Conservation (phyloP, 2,113 vertebrate species). For the Prionailurus bengalensis region DNA sequence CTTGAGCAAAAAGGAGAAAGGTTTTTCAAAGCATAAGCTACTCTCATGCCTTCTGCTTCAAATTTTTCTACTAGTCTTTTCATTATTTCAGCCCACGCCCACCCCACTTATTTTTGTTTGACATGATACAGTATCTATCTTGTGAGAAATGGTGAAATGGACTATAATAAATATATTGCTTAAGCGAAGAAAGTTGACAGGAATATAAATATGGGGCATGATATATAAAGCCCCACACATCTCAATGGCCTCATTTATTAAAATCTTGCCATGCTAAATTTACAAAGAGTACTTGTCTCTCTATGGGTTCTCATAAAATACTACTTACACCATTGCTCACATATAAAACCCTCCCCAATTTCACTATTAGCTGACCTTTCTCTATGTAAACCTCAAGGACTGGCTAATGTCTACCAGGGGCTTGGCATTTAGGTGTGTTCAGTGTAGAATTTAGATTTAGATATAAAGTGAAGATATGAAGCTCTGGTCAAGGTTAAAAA, state of each 20-base stretch:
- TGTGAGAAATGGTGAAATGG: conserved; percentile 57
- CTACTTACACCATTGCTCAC: not conserved
- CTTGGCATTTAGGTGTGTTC: not conserved
- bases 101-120: conserved; percentile 57
- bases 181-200: conserved; percentile 58
- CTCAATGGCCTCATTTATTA: conserved; percentile 72
- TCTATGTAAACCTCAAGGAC: conserved; percentile 40
- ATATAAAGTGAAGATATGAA: not conserved
- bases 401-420: not conserved
- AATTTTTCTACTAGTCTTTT: not conserved
- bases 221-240: conserved; percentile 61
- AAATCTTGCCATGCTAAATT: conserved; percentile 72
- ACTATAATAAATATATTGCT: conserved; percentile 71
- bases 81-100: not conserved
- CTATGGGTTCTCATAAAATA: conserved; percentile 54
- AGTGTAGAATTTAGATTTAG: not conserved
- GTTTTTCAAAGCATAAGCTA: not conserved
- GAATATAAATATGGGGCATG: conserved; percentile 73
- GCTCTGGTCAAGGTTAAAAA: conserved; percentile 11
- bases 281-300: conserved; percentile 61
- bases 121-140: conserved; percentile 59
- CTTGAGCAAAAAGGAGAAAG: not conserved
- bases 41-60: not conserved
- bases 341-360: not conserved
- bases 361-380: conserved; percentile 53